These are phyloP conservation scores for Petrolisthes manimaculis DNA, from an alignment of 2,888 invertebrate species.

Conservation along the genomic window DNA sequence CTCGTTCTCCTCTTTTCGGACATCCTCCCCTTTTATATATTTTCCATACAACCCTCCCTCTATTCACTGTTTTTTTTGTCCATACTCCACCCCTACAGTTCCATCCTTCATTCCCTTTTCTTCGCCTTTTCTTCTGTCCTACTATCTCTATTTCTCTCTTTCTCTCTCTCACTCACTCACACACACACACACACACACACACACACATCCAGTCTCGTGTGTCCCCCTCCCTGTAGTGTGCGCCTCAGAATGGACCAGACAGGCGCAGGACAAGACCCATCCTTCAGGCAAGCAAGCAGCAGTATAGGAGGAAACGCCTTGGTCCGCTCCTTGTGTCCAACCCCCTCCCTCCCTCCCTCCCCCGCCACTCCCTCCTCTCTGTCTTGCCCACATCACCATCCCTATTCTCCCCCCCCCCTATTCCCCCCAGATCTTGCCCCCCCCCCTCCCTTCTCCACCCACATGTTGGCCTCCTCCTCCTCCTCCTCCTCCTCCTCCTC, in stretches of 20 bases:
- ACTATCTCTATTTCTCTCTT: background rate
- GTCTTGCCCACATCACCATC: background rate
- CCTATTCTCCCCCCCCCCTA: background rate
- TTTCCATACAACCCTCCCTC: background rate
- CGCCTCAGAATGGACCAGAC: background rate
- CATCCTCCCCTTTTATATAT: background rate
- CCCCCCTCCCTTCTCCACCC: background rate
- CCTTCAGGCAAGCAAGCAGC: conserved; percentile 19
- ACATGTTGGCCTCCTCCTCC: background rate
- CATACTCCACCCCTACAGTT: background rate
- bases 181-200: too few species aligned
- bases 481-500: background rate
- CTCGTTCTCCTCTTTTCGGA: background rate
- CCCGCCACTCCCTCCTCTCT: conserved; percentile 2
- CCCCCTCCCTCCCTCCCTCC: conserved; percentile 26
- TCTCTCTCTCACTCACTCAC: conserved; percentile 14
- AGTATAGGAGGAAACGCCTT: background rate
- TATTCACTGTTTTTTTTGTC: background rate
- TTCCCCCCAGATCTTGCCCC: background rate
- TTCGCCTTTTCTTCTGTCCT: too few species aligned
- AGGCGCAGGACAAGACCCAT: conserved; percentile 20
- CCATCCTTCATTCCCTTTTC: background rate
- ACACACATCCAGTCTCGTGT: background rate
- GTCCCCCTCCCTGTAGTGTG: background rate
- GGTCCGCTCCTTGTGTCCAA: conserved; percentile 1